Percentiles rank a stretch among this genome's conserved stretches.
These are phyloP conservation scores for Linepithema humile DNA, from an alignment of 1,140 invertebrate species.

Conservation along the genomic window DNA sequence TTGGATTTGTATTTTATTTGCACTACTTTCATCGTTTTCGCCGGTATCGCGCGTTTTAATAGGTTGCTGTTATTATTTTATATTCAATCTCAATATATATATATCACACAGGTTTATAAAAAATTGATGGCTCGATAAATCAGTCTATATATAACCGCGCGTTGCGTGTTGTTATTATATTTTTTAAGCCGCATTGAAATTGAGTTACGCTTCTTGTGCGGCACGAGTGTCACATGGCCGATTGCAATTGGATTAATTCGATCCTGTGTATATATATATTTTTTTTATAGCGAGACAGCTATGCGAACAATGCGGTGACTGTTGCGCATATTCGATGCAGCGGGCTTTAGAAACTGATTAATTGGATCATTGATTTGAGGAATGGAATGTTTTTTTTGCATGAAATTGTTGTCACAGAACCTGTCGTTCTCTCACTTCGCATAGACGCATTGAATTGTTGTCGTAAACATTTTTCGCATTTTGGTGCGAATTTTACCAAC, in stretches of 20 bases:
- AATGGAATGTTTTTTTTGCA: background rate
- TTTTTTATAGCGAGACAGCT: background rate
- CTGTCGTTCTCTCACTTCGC: background rate
- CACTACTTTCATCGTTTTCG: background rate
- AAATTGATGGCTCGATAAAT: constrained; percentile 43
- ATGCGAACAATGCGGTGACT: background rate
- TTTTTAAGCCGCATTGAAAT: constrained; percentile 43
- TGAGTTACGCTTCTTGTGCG: constrained; percentile 17
- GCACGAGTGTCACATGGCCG: constrained; percentile 8
- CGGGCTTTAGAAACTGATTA: constrained; percentile 14
- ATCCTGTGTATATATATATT: background rate
- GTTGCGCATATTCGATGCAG: constrained; percentile 19
- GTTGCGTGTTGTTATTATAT: constrained; percentile 40
- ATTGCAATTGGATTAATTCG: constrained; percentile 49
- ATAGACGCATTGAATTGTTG: background rate
- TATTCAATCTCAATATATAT: constrained; percentile 14
- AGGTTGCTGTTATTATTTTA: background rate
- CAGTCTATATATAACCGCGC: background rate
- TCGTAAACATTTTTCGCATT: constrained; percentile 17
- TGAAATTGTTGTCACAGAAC: constrained; percentile 7
- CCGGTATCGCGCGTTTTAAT: no score
- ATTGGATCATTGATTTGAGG: constrained; percentile 9
- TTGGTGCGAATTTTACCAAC: no score
- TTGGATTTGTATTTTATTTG: background rate
- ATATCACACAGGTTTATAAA: constrained; percentile 24